Evolutionary conservation across 2,113 vertebrate genomes (phyloP), one percentile per base, ranked within the genome.

Genomic region (Amphiprion ocellaris): DNA sequence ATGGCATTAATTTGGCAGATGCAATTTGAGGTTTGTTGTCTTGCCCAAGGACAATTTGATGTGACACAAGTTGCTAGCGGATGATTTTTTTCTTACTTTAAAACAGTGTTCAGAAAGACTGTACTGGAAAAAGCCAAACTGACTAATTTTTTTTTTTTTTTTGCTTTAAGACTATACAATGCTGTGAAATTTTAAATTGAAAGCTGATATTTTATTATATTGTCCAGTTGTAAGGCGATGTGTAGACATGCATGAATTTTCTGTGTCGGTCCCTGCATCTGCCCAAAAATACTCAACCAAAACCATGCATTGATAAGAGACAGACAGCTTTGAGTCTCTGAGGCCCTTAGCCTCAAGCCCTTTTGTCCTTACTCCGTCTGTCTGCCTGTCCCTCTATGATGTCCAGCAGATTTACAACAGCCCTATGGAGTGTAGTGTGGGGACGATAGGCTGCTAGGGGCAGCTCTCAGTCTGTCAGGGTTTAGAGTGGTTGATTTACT

Each of bases 401-500:
- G 37, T 6, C 59, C 71, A 39, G 19, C 49, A 90, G 84, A 92
- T 90, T 90, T 87, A 88, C 61, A 61, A 59, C 85, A 91, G 80
- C 52, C 49, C 69, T 50, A 58, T 47, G 47, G 37, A 61, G 44
- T 59, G 68, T 62, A 54, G 74, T 21, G 0, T 1, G 2, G 26
- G 41, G 69, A 69, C 4, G 7, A 73, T n/a, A 24, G 67, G 46
- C 69, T 55, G 56, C 63, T 41, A 3, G 14, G 44, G 59, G 66
- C 49, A 58, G 69, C 60, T 74, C 39, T 54, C 10, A 52, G 68
- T 64, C 50, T 71, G 62, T 83, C 73, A 74, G 15, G 23, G 44
- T 68, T 86, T 68, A 60, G 67, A 88, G 65, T 47, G 58, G 50
- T 50, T 91, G 87, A 92, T 91, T 91, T 90, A 90, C 72, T 86